Conservation (phyloP, 1,140 invertebrate genomes). For the Pogonus chalceus region DNA sequence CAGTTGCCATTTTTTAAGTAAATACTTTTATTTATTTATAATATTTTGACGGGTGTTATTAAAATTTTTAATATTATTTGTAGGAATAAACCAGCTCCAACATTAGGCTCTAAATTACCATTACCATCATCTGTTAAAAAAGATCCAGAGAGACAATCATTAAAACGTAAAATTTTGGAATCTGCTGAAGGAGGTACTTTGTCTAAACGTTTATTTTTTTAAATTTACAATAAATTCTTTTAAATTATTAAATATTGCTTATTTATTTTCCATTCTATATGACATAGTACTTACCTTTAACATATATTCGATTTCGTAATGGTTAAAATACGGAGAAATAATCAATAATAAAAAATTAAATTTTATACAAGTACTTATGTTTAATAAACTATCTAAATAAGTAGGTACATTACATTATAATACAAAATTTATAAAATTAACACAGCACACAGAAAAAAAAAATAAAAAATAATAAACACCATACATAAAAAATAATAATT, state of each 20-base stretch:
- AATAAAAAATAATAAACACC: too few relatives aligned
- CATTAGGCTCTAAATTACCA: constrained; percentile 68
- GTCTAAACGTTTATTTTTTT: constrained; percentile 47
- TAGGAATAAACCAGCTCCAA: constrained; percentile 82
- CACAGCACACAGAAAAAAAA: constrained; percentile 9
- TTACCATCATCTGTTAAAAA: constrained; percentile 54
- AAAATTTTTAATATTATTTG: constrained; percentile 27
- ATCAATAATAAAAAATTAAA: too few relatives aligned
- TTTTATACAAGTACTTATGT: too few relatives aligned
- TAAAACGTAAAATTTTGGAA: constrained; percentile 66
- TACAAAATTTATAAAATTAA: constrained; percentile 5
- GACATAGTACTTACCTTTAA: too few relatives aligned
- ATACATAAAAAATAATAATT: too few relatives aligned
- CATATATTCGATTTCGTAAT: too few relatives aligned
- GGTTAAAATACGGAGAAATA: too few relatives aligned
- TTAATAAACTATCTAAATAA: too few relatives aligned
- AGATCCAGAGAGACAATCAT: constrained; percentile 52
- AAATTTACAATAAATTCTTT: too few relatives aligned
- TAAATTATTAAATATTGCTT: too few relatives aligned
- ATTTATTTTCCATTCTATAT: too few relatives aligned
- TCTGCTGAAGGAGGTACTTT: constrained; percentile 55
- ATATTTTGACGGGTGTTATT: not conserved
- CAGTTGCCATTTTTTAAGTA: constrained; percentile 76
- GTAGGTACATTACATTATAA: constrained; percentile 1
- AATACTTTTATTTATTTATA: constrained; percentile 11